Base-by-base conservation (phyloP, 2,888 invertebrate genomes). In the Steinernema carpocapsae region DNA sequence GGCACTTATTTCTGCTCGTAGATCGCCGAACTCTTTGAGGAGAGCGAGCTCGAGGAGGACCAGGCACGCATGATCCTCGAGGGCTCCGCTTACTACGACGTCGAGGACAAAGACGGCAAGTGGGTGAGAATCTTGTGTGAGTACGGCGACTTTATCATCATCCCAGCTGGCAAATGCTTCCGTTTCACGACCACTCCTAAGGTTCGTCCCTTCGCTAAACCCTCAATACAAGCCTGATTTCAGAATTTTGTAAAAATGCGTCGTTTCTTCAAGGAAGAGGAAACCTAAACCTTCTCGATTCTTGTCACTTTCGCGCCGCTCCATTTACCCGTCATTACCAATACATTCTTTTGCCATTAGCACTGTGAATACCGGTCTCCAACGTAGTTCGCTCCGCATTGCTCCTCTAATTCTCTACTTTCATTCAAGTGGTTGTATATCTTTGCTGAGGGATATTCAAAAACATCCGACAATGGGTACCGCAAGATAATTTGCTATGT, bases 141-240 rank as follows among this genome's bases (percentile, higher is more conserved):
- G 0, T 90, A 92, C 0, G 95, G 95, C 0, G 97, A 97, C 46
- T 73, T 78, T 19, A 74, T 97, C 77, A 91, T 97, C 76, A 92
- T 97, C 77, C 97, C 97, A 0, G 92, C 94, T 76, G 97, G 96
- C 29, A 95, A 95, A 82, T 96, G 96, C 88, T 96, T 97, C 88
- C 91, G 97, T 74, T 97, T 97, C 88, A 97, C 95, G 29, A 86
- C 86, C 6, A 86, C 86, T 17, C 83, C 85, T 42, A 85, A 86
- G 82, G 85, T 85, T 0, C 14, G 24, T 19, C 29, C n/a, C 29
- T 71, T 22, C 17, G 45, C 43, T 10, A 19, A 46, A 74, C 2
- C 17, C 32, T 22, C 7, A 42, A 51, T 17, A 64, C 42, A 24
- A 46, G 3, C 72, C 12, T 42, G 24, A 19, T 37, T 75, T 59